Evolutionary conservation across 35 echinoderm and acorn worm genomes (phyloP).

Genomic region (Lytechinus pictus): DNA sequence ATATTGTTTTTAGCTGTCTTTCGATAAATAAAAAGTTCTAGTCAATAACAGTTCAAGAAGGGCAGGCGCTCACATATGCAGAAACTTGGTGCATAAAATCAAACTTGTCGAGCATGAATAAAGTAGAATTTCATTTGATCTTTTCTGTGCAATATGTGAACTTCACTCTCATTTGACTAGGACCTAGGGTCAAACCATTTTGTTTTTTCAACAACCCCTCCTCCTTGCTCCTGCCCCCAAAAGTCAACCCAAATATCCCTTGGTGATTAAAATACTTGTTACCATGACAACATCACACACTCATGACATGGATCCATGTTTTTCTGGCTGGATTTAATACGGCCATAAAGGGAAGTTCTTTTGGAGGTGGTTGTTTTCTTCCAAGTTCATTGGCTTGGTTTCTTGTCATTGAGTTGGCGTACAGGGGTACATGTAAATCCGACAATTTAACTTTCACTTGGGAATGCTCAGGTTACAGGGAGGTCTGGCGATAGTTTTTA

Average conservation of each 20-base stretch:
- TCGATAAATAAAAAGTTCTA: too few species aligned
- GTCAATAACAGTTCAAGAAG: too few species aligned
- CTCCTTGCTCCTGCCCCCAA: neutral
- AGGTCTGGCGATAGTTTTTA: neutral
- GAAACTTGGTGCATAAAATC: too few species aligned
- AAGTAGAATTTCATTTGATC: too few species aligned
- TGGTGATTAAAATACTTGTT: neutral
- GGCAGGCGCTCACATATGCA: too few species aligned
- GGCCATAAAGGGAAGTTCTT: neutral
- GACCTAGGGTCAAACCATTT: neutral
- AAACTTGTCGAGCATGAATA: too few species aligned
- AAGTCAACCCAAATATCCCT: slow-evolving; percentile 28
- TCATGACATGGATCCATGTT: slow-evolving; percentile 21
- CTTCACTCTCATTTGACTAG: neutral
- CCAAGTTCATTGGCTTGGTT: neutral
- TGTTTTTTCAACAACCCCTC: neutral
- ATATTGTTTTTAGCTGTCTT: too few species aligned
- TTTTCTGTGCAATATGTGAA: neutral
- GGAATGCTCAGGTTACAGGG: neutral
- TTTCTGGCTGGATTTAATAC: neutral
- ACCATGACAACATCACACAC: slow-evolving; percentile 32
- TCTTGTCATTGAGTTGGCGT: neutral
- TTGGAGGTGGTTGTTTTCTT: neutral
- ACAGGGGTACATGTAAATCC: neutral
- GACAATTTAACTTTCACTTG: neutral